Evolutionary conservation across 1,140 invertebrate genomes (phyloP), one percentile per base, ranked within the genome.

Genomic region (Alviniconcha marisindica): DNA sequence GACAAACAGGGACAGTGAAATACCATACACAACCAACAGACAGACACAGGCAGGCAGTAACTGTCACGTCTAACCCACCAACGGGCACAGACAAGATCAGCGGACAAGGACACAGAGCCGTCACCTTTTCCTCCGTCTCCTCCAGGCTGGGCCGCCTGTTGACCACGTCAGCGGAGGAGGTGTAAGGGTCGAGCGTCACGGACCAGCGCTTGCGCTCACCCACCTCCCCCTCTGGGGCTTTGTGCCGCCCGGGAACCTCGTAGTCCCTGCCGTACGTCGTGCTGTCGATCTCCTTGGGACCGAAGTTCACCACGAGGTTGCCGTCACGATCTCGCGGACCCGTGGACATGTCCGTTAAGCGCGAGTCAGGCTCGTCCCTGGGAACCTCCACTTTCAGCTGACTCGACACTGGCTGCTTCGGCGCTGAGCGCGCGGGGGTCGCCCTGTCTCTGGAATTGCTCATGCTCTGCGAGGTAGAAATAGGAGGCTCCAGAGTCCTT

Each of bases 181-280:
- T 87, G 82, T 83, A 89, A 18, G 83, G 73, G 18, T 85, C 82
- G 0, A 85, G 38, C 2, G 85, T 88, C 21, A 90, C 88, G 36
- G 90, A 87, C 88, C 89, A 89, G 24, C 87, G 86, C 74, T 81
- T 82, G 56, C 82, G 15, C 80, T 73, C 24, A 51, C 36, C 5
- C 33, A 54, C 80, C 81, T 84, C 48, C 74, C 21, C 21, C 31
- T 48, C 42, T 48, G 18, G 7, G 7, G 44, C 5, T 18, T 48
- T 48, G 7, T 48, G 63, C 44, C 51, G 28, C 7, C 24, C 44
- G 21, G 4, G 18, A 7, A 87, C 76, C 60, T 84, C 84, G 81
- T 86, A 90, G 66, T 90, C 89, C 38, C 88, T 82, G 18, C 78
- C 76, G 71, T 89, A 89, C 12, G 82, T 77, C 71, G 82, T 71